Conservation (phyloP, 2,888 invertebrate species). For the Flexamia atlantica region DNA sequence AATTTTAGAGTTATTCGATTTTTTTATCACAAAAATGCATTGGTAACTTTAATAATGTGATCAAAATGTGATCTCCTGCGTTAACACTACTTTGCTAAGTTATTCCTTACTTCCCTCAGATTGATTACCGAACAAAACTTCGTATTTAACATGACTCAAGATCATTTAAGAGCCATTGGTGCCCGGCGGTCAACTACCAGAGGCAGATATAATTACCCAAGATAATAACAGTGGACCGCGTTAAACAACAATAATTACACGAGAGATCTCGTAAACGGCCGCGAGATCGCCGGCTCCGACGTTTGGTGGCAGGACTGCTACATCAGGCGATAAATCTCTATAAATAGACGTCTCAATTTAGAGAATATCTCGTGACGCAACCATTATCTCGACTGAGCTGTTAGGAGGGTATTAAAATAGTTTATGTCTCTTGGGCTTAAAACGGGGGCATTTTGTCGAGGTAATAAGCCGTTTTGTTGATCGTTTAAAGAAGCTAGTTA, state of each 20-base stretch:
- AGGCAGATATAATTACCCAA: not conserved
- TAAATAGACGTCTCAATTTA: constrained; percentile 35
- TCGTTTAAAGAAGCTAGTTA: constrained; percentile 10
- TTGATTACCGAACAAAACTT: not conserved
- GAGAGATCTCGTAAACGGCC: not conserved
- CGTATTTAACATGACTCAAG: not conserved
- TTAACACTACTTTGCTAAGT: too few relatives aligned
- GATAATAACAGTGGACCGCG: not conserved
- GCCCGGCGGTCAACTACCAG: not conserved
- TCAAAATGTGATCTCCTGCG: too few relatives aligned
- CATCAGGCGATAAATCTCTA: not conserved
- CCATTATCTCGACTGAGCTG: not conserved
- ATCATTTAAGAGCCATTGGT: not conserved
- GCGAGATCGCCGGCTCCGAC: not conserved
- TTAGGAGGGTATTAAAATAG: constrained; percentile 24
- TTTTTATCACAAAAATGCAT: too few relatives aligned
- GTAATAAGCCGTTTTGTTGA: not conserved
- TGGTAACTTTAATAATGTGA: too few relatives aligned
- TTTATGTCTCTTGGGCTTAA: not conserved
- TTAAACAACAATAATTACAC: constrained; percentile 30
- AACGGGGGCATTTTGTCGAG: constrained; percentile 16
- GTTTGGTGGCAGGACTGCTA: not conserved
- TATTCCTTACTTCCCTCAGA: too few relatives aligned
- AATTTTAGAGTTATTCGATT: too few relatives aligned
- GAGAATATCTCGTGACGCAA: constrained; percentile 22